Percentiles rank a stretch among this genome's conserved stretches.
phyloP scores from a whole-genome alignment of 2,113 vertebrate genomes.

The Myanophis thanlyinensis region DNA sequence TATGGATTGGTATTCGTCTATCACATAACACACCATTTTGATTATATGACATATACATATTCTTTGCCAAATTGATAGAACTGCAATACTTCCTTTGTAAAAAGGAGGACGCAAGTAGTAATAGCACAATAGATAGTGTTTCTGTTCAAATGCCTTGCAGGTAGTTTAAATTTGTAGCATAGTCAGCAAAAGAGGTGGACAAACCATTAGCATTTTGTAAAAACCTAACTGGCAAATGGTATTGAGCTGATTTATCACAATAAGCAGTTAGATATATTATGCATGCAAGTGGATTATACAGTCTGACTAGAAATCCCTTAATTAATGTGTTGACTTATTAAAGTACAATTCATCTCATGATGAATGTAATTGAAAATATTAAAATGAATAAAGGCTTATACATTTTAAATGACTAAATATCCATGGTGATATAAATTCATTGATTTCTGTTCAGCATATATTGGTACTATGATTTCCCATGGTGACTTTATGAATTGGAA shows the following conservation, averaged over 20 bases:
- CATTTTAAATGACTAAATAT: background rate
- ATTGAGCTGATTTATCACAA: background rate
- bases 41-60: background rate
- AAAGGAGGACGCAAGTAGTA: background rate
- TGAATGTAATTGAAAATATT: background rate
- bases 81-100: rapidly evolving
- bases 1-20: no score
- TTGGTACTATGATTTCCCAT: background rate
- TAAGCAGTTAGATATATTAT: conserved; percentile 21
- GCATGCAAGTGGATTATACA: rapidly evolving
- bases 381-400: background rate
- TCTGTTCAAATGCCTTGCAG: conserved; percentile 24
- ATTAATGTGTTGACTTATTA: rapidly evolving
- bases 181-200: conserved; percentile 19
- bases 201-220: background rate
- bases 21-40: no score
- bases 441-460: background rate
- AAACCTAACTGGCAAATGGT: background rate
- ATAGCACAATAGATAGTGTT: rapidly evolving
- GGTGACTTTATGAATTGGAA: background rate
- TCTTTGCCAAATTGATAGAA: background rate
- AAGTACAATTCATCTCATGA: background rate
- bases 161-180: conserved; percentile 2
- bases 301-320: background rate
- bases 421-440: background rate